Conservation (phyloP, 2,888 invertebrate species). For the Azorinus chamasolen region DNA sequence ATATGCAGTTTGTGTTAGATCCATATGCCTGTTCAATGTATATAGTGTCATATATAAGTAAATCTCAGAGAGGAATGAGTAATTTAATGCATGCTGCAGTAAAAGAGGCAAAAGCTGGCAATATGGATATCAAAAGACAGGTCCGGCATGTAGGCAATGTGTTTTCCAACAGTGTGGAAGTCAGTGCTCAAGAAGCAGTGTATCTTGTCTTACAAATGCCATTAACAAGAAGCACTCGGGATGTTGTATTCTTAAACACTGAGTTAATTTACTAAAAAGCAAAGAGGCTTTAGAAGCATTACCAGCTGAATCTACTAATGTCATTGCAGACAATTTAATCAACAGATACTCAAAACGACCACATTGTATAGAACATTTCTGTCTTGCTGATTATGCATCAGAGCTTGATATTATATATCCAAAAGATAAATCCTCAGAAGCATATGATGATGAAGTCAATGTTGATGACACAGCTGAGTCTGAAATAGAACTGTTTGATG, state of each 20-base stretch:
- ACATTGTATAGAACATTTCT: conserved; percentile 15
- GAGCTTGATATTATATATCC: conserved; percentile 40
- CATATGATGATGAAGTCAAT: not conserved
- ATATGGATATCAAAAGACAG: conserved; percentile 54
- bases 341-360: conserved; percentile 43
- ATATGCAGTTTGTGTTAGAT: conserved; percentile 83
- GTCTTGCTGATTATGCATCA: conserved; percentile 36
- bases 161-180: conserved; percentile 59
- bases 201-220: conserved; percentile 38
- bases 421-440: conserved; percentile 15
- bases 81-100: conserved; percentile 23
- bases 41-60: conserved; percentile 45
- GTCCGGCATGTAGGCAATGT: conserved; percentile 61
- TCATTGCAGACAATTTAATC: conserved; percentile 25
- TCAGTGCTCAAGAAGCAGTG: conserved; percentile 59
- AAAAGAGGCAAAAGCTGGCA: conserved; percentile 67
- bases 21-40: conserved; percentile 75
- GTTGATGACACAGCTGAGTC: not conserved
- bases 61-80: conserved; percentile 28
- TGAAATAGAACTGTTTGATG: conserved; percentile 1
- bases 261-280: conserved; percentile 39
- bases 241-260: conserved; percentile 51
- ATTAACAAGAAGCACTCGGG: conserved; percentile 22
- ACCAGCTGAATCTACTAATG: conserved; percentile 41
- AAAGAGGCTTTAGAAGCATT: conserved; percentile 23